Percentiles rank a stretch among this genome's conserved stretches.
phyloP scores from a whole-genome alignment of 2,888 invertebrate species.

The Camponotus fellah region DNA sequence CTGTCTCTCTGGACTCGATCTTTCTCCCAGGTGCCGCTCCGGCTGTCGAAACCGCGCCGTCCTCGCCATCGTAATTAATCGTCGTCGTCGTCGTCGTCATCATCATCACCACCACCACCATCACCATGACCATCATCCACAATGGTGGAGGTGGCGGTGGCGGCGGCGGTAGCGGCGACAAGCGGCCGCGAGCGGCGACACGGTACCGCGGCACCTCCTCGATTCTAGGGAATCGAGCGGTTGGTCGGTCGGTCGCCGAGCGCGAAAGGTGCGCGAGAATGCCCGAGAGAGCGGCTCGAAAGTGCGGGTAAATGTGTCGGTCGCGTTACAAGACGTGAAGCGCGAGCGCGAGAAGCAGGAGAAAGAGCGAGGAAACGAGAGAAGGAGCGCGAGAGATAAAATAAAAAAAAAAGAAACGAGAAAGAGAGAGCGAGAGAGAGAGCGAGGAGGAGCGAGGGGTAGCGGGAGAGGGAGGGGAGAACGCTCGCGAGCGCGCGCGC shows the following conservation, averaged over 20 bases:
- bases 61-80: conserved; percentile 41
- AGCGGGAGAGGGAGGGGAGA: conserved; percentile 9
- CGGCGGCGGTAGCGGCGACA: conserved; percentile 68
- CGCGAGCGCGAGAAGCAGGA: conserved; percentile 62
- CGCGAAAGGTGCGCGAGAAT: conserved; percentile 68
- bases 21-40: conserved; percentile 33
- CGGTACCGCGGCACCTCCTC: conserved; percentile 67
- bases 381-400: conserved; percentile 53
- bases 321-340: conserved; percentile 81
- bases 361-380: conserved; percentile 58
- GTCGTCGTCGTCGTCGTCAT: no score
- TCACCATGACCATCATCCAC: no score
- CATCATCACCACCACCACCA: no score
- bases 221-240: conserved; percentile 72
- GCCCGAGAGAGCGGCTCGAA: conserved; percentile 71
- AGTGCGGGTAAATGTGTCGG: conserved; percentile 81
- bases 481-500: background rate
- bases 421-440: background rate
- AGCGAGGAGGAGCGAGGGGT: background rate
- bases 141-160: background rate
- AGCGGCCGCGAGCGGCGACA: conserved; percentile 67
- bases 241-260: conserved; percentile 58
- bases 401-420: background rate
- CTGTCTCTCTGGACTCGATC: background rate
- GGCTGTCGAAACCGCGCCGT: conserved; percentile 6